A percentile compares a stretch with the other conserved stretches of the same genome.
These are phyloP conservation scores for Drosophila glabriapex DNA, from an alignment of 2,888 invertebrate genomes.

Conservation along the genomic window DNA sequence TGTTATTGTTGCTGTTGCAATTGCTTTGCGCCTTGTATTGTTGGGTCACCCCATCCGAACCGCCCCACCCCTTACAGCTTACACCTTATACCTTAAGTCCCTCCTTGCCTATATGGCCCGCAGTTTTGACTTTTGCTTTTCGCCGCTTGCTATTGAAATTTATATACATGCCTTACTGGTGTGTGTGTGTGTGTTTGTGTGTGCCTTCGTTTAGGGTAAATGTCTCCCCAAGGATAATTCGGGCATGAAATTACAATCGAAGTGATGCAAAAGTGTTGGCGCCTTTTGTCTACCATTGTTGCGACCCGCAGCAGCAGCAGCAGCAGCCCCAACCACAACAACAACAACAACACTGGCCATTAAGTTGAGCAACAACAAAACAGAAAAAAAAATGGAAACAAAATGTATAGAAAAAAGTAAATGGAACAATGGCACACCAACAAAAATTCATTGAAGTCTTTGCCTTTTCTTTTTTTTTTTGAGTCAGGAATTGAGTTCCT, in stretches of 20 bases:
- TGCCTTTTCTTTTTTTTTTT: constrained; percentile 22
- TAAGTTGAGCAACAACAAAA: constrained; percentile 50
- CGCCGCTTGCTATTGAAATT: constrained; percentile 69
- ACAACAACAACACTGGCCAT: constrained; percentile 52
- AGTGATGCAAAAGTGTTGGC: constrained; percentile 78
- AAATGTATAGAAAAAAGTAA: constrained; percentile 19
- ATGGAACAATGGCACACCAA: constrained; percentile 46
- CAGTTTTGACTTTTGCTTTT: constrained; percentile 65
- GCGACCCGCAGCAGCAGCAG: constrained; percentile 41
- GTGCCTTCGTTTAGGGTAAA: constrained; percentile 71
- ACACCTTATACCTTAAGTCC: neutral
- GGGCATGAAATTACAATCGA: constrained; percentile 85
- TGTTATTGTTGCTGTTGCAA: constrained; percentile 31
- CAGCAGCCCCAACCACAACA: constrained; percentile 9
- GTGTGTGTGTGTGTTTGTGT: constrained; percentile 18
- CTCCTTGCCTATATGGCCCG: constrained; percentile 19
- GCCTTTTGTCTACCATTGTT: constrained; percentile 73
- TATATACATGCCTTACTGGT: constrained; percentile 54
- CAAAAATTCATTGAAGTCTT: constrained; percentile 45
- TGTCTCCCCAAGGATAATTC: constrained; percentile 85
- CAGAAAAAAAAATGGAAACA: constrained; percentile 11
- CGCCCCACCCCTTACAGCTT: neutral
- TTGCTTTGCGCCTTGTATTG: constrained; percentile 49
- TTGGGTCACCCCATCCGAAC: neutral
- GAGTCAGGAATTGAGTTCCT: constrained; percentile 1